Conservation (phyloP, 2,888 invertebrate genomes). For the Heliconius cydno region DNA sequence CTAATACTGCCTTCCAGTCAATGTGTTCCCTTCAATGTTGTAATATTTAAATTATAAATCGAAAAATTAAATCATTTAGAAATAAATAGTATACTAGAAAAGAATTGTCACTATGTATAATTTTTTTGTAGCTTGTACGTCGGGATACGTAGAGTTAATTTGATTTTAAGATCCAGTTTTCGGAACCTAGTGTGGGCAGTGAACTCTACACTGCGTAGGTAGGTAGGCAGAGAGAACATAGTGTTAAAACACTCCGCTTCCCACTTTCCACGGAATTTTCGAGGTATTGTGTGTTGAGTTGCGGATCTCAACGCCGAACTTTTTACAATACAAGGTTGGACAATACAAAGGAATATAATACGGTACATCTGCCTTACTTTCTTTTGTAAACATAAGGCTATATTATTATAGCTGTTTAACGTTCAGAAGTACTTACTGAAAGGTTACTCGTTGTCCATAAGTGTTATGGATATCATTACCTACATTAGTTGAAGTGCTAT, state of each 20-base stretch:
- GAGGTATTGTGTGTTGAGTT: not conserved
- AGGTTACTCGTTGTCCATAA: conserved; percentile 28
- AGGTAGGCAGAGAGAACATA: not conserved
- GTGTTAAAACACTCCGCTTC: not conserved
- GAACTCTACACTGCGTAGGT: no score
- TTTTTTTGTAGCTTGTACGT: not conserved
- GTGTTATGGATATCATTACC: conserved; percentile 35
- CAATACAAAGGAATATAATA: not conserved
- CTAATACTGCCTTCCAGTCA: not conserved
- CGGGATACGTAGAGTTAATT: no score
- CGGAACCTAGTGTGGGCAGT: not conserved
- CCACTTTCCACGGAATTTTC: not conserved
- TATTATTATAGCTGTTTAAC: conserved; percentile 17
- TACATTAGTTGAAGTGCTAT: conserved; percentile 35
- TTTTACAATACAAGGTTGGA: no score
- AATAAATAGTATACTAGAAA: not conserved
- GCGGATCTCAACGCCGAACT: no score
- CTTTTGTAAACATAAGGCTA: not conserved
- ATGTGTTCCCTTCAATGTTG: not conserved
- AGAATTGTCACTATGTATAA: not conserved
- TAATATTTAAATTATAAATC: not conserved
- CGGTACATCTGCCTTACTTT: not conserved
- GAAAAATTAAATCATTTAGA: not conserved
- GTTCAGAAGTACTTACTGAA: conserved; percentile 29
- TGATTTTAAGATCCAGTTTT: no score